These are phyloP conservation scores for Leptopilina boulardi DNA, from an alignment of 1,140 invertebrate genomes.

Conservation along the genomic window DNA sequence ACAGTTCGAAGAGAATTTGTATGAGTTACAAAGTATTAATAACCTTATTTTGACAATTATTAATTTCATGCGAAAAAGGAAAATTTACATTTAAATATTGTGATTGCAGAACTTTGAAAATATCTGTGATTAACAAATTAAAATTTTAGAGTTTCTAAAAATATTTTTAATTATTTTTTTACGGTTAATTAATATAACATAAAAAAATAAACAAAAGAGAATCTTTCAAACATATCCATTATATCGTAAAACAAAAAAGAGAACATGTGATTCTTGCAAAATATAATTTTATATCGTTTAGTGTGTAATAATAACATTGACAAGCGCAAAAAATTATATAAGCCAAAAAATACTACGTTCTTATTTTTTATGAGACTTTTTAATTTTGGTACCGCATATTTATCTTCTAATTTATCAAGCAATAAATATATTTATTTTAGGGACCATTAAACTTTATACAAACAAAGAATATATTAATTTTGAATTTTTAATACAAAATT, in stretches of 20 bases:
- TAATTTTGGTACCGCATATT: background rate
- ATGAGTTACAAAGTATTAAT: too few species aligned
- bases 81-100: too few species aligned
- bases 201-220: background rate
- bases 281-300: background rate
- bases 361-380: background rate
- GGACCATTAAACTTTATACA: background rate
- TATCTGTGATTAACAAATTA: too few species aligned
- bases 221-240: too few species aligned
- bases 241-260: background rate
- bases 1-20: too few species aligned
- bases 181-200: too few species aligned
- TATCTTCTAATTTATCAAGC: background rate
- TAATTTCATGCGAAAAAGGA: too few species aligned
- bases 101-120: too few species aligned
- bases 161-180: too few species aligned
- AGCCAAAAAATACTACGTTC: background rate
- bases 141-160: too few species aligned
- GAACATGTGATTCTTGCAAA: constrained; percentile 29
- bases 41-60: too few species aligned
- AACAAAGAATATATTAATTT: constrained; percentile 34
- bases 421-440: background rate
- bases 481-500: background rate
- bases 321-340: background rate
- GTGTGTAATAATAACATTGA: background rate